Percentiles rank a stretch among this genome's conserved stretches.
These are phyloP conservation scores for Eulithis prunata DNA, from an alignment of 2,888 invertebrate species.

Conservation along the genomic window DNA sequence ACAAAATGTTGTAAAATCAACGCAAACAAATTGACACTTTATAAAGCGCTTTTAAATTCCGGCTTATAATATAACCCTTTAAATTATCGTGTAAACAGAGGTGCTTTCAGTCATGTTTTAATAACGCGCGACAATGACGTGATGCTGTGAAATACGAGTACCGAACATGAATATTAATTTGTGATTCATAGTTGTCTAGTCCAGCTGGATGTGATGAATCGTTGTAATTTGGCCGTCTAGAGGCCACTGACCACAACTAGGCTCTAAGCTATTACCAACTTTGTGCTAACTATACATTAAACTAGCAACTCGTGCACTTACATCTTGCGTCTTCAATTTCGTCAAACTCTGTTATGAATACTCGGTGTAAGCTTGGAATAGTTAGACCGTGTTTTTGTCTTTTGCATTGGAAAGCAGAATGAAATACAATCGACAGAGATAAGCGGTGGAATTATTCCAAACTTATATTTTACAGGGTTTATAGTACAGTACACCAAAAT, in stretches of 20 bases:
- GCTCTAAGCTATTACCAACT: conserved; percentile 46
- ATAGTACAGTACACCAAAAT: too few relatives aligned
- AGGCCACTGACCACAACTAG: conserved; percentile 45
- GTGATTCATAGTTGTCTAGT: conserved; percentile 65
- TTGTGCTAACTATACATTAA: conserved; percentile 34
- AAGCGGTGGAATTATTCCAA: too few relatives aligned
- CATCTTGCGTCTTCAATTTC: too few relatives aligned
- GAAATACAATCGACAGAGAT: too few relatives aligned
- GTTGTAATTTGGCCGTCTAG: conserved; percentile 59
- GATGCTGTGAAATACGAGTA: conserved; percentile 40
- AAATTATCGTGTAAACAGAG: conserved; percentile 7
- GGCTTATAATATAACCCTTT: neutral
- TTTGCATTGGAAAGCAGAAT: too few relatives aligned
- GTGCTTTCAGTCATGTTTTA: conserved; percentile 11
- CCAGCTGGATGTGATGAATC: conserved; percentile 64
- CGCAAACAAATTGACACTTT: conserved; percentile 1
- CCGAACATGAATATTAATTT: conserved; percentile 60
- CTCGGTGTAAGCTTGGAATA: too few relatives aligned
- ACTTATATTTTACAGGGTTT: too few relatives aligned
- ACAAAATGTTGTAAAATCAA: neutral
- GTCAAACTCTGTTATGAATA: too few relatives aligned
- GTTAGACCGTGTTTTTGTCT: too few relatives aligned
- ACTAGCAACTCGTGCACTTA: neutral
- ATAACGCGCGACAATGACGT: conserved; percentile 25
- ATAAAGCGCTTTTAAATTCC: neutral